Evolutionary conservation across 2,888 invertebrate genomes (phyloP).

Genomic region (Agonopterix subpropinquella): DNA sequence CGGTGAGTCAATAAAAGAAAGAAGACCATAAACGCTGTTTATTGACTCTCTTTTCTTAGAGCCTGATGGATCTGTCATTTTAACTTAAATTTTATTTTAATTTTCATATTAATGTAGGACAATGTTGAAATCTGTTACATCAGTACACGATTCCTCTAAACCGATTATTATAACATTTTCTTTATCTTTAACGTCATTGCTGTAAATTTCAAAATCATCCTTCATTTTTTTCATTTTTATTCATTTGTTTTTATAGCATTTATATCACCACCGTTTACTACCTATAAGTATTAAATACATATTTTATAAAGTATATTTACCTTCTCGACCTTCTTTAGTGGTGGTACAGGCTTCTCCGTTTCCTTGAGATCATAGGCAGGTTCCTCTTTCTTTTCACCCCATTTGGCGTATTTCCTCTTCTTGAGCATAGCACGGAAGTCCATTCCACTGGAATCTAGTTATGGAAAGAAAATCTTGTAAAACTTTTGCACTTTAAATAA

Average conservation of each 20-base stretch:
- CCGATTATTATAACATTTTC: too few relatives aligned
- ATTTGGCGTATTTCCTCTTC: slow-evolving; percentile 96
- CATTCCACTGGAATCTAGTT: slow-evolving; percentile 94
- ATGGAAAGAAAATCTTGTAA: not conserved
- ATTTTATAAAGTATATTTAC: slow-evolving; percentile 71
- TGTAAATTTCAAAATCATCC: not conserved
- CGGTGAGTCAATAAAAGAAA: too few relatives aligned
- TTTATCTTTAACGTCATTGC: too few relatives aligned
- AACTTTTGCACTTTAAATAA: too few relatives aligned
- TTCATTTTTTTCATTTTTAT: slow-evolving; percentile 19
- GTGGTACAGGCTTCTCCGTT: slow-evolving; percentile 89
- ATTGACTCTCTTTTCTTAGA: too few relatives aligned
- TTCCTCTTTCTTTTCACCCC: slow-evolving; percentile 93
- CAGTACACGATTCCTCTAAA: too few relatives aligned
- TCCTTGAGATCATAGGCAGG: slow-evolving; percentile 96
- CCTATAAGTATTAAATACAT: not conserved
- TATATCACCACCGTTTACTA: slow-evolving; percentile 48
- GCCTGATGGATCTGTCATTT: too few relatives aligned
- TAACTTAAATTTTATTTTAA: too few relatives aligned
- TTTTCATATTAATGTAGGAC: too few relatives aligned
- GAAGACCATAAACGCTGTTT: too few relatives aligned
- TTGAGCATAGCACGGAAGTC: slow-evolving; percentile 99
- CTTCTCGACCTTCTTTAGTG: slow-evolving; percentile 95
- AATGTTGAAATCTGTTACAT: too few relatives aligned
- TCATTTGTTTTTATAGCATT: slow-evolving; percentile 23